Evolutionary conservation across 2,797 vertebrate species (phyloP), one percentile per base, ranked within the genome.

Genomic region (Sardinella longiceps): DNA sequence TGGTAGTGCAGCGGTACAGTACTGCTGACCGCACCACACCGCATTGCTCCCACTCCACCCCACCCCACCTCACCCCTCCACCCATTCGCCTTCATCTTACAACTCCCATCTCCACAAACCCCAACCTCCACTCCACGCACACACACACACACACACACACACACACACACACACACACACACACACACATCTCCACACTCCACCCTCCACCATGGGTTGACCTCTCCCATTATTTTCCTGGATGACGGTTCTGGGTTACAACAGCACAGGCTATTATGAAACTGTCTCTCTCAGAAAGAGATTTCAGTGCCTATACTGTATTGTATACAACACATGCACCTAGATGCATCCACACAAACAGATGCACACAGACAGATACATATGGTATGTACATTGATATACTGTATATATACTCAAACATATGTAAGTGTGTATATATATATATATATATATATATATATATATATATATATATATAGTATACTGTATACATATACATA

Each of bases 211-310:
- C 51, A 87, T 80, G 15, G 83, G 87, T 82, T 87, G 88, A 82
- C 82, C 80, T 5, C 1, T 77, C 84, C 89, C 91, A 93, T 95
- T 92, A 90, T 93, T 94, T 91, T 91, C 90, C 87, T 83, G 60
- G 81, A 87, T 94, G 94, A 95, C 92, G 92, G 91, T 95, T 94
- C 93, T 90, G 89, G 94, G 94, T 94, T 94, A 94, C 90, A 90
- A 77, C 90, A 91, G 84, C 90, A 90, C 86, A 85, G 70, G 84
- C 91, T 86, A 87, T 92, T 88, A 92, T 89, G 91, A 92, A 90
- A 91, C 88, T 87, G 82, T 82, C 89, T 88, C 86, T 85, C 81
- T 80, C 5, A 23, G 23, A 77, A 77, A 77, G 37, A 11, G 20
- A 43, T 43, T 77, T 77, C 70, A 43, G 70, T 43, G 15, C 37